Percentiles rank a stretch among this genome's conserved stretches.
phyloP scores from a whole-genome alignment of 53 echinoderm and acorn worm species.

The Paracentrotus lividus region DNA sequence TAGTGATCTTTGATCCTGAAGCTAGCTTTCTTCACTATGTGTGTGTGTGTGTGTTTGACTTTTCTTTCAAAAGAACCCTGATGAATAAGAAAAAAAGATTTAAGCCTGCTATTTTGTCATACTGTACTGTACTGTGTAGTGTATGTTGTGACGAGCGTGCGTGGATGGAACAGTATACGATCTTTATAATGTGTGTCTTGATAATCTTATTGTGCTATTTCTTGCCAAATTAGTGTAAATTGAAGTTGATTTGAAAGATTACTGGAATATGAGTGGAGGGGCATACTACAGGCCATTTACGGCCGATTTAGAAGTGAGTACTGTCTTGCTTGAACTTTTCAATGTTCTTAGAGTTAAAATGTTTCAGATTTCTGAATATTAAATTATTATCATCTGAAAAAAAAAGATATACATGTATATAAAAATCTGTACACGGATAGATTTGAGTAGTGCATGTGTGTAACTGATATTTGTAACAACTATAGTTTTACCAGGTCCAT shows the following conservation, averaged over 20 bases:
- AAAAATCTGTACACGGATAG: no score
- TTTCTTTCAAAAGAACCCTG: neutral
- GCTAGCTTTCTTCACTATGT: conserved; percentile 42
- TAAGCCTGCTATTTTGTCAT: conserved; percentile 32
- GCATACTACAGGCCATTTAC: conserved; percentile 69
- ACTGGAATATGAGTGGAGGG: conserved; percentile 57
- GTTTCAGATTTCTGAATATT: no score
- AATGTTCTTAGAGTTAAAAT: no score
- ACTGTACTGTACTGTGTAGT: neutral
- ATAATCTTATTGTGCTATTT: neutral
- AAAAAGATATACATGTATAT: no score
- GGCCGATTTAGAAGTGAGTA: conserved; percentile 71
- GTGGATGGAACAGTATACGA: neutral
- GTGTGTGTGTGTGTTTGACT: conserved; percentile 19
- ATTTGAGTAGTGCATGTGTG: no score
- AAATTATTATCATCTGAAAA: no score
- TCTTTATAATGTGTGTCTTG: neutral
- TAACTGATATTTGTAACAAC: no score
- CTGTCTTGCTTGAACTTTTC: neutral
- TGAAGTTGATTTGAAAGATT: neutral
- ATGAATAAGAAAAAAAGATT: conserved; percentile 20
- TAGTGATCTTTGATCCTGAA: conserved; percentile 10
- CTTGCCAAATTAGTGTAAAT: conserved; percentile 3
- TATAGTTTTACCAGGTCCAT: no score
- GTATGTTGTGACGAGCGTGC: neutral